A percentile compares a stretch with the other conserved stretches of the same genome.
Conservation (phyloP, 2,797 vertebrate species). For the Toxotes lorentzi region DNA sequence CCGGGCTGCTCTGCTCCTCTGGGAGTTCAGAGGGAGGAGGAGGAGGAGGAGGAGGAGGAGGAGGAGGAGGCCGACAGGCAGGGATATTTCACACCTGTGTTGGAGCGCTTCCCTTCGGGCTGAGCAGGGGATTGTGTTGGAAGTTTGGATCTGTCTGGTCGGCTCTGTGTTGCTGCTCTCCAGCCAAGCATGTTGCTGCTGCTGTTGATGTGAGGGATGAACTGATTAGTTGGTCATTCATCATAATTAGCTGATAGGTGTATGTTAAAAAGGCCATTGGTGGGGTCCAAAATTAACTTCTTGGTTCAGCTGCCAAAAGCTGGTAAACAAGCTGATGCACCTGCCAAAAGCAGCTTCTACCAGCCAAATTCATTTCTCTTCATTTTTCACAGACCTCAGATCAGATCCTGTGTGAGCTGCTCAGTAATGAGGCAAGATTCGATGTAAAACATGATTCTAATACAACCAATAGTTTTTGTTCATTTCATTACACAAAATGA, state of each 20-base stretch:
- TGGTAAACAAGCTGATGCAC: conserved; percentile 31
- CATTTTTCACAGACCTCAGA: background rate
- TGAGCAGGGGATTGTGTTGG: background rate
- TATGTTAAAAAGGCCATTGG: conserved; percentile 32
- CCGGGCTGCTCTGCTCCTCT: conserved; percentile 20
- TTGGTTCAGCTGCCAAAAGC: conserved; percentile 54
- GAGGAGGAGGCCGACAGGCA: conserved; percentile 15
- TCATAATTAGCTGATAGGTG: conserved; percentile 56
- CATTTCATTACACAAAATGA: background rate
- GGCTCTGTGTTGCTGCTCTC: conserved; percentile 15
- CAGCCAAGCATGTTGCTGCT: conserved; percentile 8
- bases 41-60: background rate
- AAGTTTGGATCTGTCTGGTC: conserved; percentile 24
- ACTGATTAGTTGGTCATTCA: conserved; percentile 44
- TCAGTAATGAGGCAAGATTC: background rate
- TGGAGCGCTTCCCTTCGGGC: conserved; percentile 16
- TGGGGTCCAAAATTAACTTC: conserved; percentile 23
- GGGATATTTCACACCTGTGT: conserved; percentile 34
- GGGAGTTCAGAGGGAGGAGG: conserved; percentile 28
- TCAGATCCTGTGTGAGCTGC: conserved; percentile 6
- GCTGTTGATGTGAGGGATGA: conserved; percentile 22
- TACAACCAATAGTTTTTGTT: background rate
- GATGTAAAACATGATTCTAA: background rate
- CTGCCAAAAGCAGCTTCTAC: conserved; percentile 29
- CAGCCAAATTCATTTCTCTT: conserved; percentile 30